Evolutionary conservation across 2,113 vertebrate species (phyloP).

Genomic region (Hypanus sabinus): DNA sequence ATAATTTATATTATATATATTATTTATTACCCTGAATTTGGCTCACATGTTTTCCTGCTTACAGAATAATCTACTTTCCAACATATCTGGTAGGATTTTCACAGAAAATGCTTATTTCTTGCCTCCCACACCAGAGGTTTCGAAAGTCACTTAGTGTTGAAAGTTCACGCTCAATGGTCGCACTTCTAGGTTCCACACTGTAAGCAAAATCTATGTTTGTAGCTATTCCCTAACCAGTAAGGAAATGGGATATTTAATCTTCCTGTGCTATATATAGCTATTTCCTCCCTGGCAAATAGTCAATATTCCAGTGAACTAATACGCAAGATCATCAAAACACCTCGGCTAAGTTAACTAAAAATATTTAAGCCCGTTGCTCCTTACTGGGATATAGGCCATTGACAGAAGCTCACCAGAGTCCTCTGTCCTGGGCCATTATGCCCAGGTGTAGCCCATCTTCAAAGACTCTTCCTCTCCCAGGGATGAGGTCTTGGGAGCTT

Average conservation of each 20-base stretch:
- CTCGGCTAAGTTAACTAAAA: too few species aligned
- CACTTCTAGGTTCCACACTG: not conserved
- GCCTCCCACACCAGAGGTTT: not conserved
- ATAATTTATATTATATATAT: not conserved
- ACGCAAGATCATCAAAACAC: not conserved
- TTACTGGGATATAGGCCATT: too few species aligned
- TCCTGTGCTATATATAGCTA: not conserved
- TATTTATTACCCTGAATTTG: not conserved
- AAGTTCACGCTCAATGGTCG: not conserved
- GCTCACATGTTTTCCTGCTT: not conserved
- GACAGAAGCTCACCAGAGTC: too few species aligned
- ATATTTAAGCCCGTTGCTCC: too few species aligned
- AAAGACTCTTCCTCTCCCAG: too few species aligned
- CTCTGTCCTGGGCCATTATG: too few species aligned
- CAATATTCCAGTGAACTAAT: not conserved
- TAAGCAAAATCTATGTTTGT: not conserved
- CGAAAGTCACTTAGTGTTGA: not conserved
- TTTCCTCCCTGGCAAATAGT: not conserved
- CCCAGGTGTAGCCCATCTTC: too few species aligned
- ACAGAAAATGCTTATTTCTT: not conserved
- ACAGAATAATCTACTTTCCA: not conserved
- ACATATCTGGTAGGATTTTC: not conserved
- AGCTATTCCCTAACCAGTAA: not conserved
- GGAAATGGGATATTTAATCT: not conserved
- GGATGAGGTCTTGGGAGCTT: too few species aligned